Base-by-base conservation (phyloP, 2,888 invertebrate species). In the Aplocera efformata region DNA sequence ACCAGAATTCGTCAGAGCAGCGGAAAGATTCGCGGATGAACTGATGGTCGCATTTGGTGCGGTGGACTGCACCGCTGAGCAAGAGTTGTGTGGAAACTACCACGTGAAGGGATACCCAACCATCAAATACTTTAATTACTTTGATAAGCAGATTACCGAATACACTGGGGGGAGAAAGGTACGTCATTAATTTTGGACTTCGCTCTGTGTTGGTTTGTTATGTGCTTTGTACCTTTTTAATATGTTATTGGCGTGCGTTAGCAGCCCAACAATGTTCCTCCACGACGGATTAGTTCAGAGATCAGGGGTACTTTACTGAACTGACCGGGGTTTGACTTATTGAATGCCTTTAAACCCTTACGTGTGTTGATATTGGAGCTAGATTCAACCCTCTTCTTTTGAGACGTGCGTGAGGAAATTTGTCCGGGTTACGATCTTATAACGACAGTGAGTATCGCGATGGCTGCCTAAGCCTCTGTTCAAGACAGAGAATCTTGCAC, bases 71-170 rank as follows among this genome's bases (percentile, higher is more conserved):
- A 92, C 93, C 1, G 81, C 88, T 10, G 88, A 92, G 7, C 69
- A 83, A 17, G 75, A 89, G 0, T 67, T 95, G 0, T 97, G 97
- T 65, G 89, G 86, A 20, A 81, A 85, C 11, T 91, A 95, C 62
- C 92, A 92, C 32, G 92, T 97, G 1, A 91, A 89, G 40, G 96
- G 96, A 0, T 97, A 96, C 76, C 97, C 97, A 2, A 96, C 96
- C 0, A 90, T 97, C 53, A 94, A 94, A 68, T 96, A 96, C 76
- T 96, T 94, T 69, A 95, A 93, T 66, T 94, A 94, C 72, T 94
- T 92, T 63, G 93, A 94, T 57, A 94, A 94, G 65, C 75, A 85
- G 0, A 88, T 91, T 46, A 89, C 89, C 34, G 90, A 91, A 6
- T 97, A 96, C 67, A 91, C 88, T 42, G 95, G 94, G 1, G 95